These are phyloP conservation scores for Gymnorhina tibicen DNA, from an alignment of 2,113 vertebrate species.

Conservation along the genomic window DNA sequence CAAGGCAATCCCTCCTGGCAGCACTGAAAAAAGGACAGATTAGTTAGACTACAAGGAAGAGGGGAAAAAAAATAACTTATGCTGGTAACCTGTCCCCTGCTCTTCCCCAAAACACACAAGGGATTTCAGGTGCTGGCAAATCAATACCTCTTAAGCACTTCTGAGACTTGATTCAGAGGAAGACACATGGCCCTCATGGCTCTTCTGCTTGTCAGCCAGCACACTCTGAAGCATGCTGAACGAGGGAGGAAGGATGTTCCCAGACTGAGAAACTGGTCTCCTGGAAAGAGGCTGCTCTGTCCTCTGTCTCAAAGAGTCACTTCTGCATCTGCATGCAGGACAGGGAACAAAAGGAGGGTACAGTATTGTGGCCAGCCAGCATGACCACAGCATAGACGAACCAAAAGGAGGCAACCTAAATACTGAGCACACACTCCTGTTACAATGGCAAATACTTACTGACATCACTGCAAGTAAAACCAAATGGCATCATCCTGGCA, in stretches of 20 bases:
- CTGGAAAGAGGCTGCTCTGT: not conserved
- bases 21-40: not conserved
- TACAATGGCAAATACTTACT: not conserved
- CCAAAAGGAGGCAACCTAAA: not conserved
- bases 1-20: not conserved
- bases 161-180: not conserved
- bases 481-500: not conserved
- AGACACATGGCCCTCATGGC: not conserved
- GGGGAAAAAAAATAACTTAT: not conserved
- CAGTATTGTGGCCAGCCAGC: not conserved
- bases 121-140: not conserved
- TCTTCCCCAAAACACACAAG: not conserved
- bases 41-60: not conserved
- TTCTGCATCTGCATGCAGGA: not conserved
- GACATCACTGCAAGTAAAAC: not conserved
- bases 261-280: not conserved
- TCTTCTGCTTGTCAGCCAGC: not conserved
- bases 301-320: not conserved
- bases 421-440: not conserved
- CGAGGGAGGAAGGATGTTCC: not conserved
- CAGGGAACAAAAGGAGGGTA: not conserved
- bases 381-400: rapidly evolving
- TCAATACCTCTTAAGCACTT: not conserved
- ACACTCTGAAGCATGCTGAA: not conserved
- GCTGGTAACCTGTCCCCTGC: not conserved